These are phyloP conservation scores for Thera britannica DNA, from an alignment of 2,888 invertebrate genomes.

Conservation along the genomic window DNA sequence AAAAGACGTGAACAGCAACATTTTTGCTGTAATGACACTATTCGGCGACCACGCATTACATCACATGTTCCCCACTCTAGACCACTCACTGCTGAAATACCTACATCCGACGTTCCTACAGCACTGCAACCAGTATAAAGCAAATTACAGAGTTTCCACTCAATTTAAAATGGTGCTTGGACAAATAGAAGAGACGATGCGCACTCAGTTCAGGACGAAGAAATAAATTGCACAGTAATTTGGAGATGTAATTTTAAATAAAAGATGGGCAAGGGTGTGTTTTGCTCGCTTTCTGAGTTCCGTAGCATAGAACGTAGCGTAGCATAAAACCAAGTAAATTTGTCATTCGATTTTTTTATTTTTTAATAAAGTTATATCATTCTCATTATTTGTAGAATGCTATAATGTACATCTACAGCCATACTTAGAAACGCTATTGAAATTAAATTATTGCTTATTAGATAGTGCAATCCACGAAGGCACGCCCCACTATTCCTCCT, in stretches of 20 bases:
- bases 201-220: conserved; percentile 53
- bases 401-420: too few relatives aligned
- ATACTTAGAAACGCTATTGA: too few relatives aligned
- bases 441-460: too few relatives aligned
- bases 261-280: conserved; percentile 7
- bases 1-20: conserved; percentile 86
- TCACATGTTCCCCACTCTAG: conserved; percentile 92
- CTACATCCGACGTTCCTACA: conserved; percentile 86
- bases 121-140: conserved; percentile 86
- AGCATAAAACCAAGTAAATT: not conserved
- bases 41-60: conserved; percentile 92
- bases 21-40: conserved; percentile 87
- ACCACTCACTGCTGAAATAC: conserved; percentile 88
- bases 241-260: conserved; percentile 37
- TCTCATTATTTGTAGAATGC: too few relatives aligned
- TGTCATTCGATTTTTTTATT: not conserved
- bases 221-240: conserved; percentile 42
- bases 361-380: too few relatives aligned
- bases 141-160: conserved; percentile 73
- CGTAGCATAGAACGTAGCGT: not conserved
- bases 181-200: conserved; percentile 63
- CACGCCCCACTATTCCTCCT: too few relatives aligned
- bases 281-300: not conserved
- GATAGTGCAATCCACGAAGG: too few relatives aligned
- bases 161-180: conserved; percentile 67